phyloP scores from a whole-genome alignment of 2,888 invertebrate species.

The Acrobasis repandana region DNA sequence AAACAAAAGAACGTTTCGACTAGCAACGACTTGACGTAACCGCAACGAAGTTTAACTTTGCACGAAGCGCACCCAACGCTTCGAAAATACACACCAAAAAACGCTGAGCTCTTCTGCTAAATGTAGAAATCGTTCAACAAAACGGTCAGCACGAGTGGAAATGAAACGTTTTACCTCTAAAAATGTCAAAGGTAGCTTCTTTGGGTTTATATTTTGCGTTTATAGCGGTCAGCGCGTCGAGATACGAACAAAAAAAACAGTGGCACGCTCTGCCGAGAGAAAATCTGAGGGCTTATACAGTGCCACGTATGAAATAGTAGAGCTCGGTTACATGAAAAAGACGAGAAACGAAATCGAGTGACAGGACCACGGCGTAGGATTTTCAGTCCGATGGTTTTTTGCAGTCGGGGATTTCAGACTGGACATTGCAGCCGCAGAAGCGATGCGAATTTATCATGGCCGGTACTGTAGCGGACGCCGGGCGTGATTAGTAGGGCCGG shows the following conservation, averaged over 20 bases:
- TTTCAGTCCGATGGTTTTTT: conserved; percentile 78
- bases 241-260: conserved; percentile 73
- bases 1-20: conserved; percentile 21
- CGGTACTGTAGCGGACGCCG: conserved; percentile 53
- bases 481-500: conserved; percentile 66
- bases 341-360: conserved; percentile 81
- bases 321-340: conserved; percentile 82
- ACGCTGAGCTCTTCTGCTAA: conserved; percentile 48
- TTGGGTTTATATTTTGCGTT: conserved; percentile 82
- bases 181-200: conserved; percentile 80
- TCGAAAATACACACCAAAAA: conserved; percentile 30
- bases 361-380: conserved; percentile 77
- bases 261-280: conserved; percentile 72
- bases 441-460: conserved; percentile 72
- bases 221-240: conserved; percentile 77
- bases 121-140: conserved; percentile 58
- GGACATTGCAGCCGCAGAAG: conserved; percentile 63
- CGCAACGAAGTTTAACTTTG: conserved; percentile 23
- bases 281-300: conserved; percentile 83
- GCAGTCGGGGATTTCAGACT: conserved; percentile 68
- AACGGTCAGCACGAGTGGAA: conserved; percentile 64
- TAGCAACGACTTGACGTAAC: conserved; percentile 22
- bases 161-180: conserved; percentile 76
- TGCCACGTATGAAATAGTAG: conserved; percentile 81
- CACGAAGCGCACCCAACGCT: conserved; percentile 21